Conservation (phyloP, 2,113 vertebrate genomes). For the Pedionomus torquatus region DNA sequence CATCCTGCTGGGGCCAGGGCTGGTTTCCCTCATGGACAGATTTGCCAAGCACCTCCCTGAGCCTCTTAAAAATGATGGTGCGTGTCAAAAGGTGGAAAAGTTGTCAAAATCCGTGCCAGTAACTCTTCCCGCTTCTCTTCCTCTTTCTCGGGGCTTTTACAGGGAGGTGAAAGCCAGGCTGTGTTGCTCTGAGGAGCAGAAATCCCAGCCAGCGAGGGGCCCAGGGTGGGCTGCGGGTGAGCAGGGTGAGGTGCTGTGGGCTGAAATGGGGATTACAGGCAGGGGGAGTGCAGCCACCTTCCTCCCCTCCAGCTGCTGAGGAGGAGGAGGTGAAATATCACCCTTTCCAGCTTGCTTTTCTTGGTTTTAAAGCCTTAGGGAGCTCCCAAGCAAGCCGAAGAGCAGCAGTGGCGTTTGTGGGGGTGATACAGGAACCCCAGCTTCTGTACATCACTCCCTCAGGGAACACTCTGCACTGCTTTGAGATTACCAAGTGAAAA, state of each 20-base stretch:
- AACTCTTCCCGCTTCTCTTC: not conserved
- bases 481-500: not conserved
- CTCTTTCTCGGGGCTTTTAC: not conserved
- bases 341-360: not conserved
- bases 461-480: not conserved
- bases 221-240: rapidly evolving
- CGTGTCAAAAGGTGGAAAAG: not conserved
- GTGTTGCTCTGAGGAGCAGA: not conserved
- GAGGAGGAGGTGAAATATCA: not conserved
- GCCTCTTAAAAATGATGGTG: not conserved
- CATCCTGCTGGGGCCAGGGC: not conserved
- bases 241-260: not conserved
- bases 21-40: rapidly evolving
- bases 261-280: not conserved
- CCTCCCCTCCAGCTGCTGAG: rapidly evolving
- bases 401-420: not conserved
- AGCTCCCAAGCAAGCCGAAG: not conserved
- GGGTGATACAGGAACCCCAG: not conserved
- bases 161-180: not conserved
- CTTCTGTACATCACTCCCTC: not conserved
- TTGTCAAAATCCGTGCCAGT: not conserved
- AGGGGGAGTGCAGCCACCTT: not conserved
- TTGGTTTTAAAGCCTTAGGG: not conserved
- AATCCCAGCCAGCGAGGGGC: not conserved
- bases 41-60: not conserved